Evolutionary conservation across 2,888 invertebrate genomes (phyloP).

Genomic region (Suillia variegata): DNA sequence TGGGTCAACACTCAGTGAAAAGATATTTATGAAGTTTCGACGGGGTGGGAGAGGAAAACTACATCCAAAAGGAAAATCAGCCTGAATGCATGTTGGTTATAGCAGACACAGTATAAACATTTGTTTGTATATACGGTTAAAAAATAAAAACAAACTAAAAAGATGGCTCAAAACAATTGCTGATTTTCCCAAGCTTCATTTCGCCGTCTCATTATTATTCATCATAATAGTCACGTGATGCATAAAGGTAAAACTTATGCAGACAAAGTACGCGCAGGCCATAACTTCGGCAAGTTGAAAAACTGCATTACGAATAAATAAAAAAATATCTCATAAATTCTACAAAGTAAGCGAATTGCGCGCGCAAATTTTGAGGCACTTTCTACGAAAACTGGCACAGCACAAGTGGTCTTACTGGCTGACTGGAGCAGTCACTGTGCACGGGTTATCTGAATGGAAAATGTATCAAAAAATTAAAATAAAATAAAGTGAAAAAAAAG

Average conservation of each 20-base stretch:
- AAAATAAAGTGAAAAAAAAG: no score
- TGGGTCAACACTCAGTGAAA: slow-evolving; percentile 36
- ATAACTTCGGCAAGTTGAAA: slow-evolving; percentile 17
- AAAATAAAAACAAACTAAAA: slow-evolving; percentile 27
- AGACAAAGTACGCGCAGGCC: no score
- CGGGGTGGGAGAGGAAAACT: slow-evolving; percentile 39
- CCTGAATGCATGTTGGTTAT: no score
- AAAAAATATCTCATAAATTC: not conserved
- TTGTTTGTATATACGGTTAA: not conserved
- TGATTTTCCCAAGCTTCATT: slow-evolving; percentile 41
- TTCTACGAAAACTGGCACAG: slow-evolving; percentile 2
- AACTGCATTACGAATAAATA: not conserved
- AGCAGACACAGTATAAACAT: no score
- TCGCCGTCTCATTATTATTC: slow-evolving; percentile 12
- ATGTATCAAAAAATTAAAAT: no score
- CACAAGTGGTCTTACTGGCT: not conserved
- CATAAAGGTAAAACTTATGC: not conserved
- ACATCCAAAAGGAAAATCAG: no score
- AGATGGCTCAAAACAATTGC: slow-evolving; percentile 39
- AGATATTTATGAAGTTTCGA: not conserved
- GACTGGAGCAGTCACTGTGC: no score
- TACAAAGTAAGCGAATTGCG: not conserved
- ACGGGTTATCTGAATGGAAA: no score
- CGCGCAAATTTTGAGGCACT: not conserved
- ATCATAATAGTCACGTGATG: slow-evolving; percentile 2